phyloP scores from a whole-genome alignment of 2,113 vertebrate genomes.

The Camelus dromedarius region DNA sequence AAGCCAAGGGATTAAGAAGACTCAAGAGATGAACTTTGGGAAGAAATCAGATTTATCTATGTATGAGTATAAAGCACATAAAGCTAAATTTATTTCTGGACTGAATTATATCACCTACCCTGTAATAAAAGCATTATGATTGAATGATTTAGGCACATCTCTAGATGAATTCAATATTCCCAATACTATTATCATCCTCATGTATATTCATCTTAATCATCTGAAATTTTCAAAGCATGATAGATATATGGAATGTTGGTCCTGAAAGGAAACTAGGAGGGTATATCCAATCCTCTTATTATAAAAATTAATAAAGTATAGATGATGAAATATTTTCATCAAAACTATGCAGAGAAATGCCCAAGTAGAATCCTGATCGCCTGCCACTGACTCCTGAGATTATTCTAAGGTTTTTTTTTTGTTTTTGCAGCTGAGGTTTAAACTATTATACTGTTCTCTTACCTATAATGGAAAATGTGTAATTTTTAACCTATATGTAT shows the following conservation, averaged over 20 bases:
- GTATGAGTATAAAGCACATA: not conserved
- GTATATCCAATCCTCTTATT: not conserved
- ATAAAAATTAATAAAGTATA: not conserved
- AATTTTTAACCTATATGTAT: not conserved
- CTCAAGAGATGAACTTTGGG: not conserved
- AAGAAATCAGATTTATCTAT: not conserved
- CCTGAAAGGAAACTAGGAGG: not conserved
- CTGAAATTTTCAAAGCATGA: not conserved
- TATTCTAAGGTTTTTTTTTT: not conserved
- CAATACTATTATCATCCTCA: not conserved
- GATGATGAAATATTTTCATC: not conserved
- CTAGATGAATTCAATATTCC: not conserved
- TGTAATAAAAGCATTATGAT: not conserved
- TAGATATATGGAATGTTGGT: not conserved
- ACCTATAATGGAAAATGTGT: not conserved
- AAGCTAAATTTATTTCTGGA: not conserved
- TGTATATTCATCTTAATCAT: too few relatives aligned
- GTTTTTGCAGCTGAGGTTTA: not conserved
- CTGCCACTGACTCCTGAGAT: not conserved
- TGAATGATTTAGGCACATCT: not conserved
- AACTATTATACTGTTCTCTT: not conserved
- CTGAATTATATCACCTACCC: not conserved
- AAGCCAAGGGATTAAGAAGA: not conserved
- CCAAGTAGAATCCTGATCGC: not conserved
- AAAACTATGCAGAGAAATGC: not conserved